Base-by-base conservation (phyloP, 2,797 vertebrate genomes). In the Bryconaethiops microstoma region DNA sequence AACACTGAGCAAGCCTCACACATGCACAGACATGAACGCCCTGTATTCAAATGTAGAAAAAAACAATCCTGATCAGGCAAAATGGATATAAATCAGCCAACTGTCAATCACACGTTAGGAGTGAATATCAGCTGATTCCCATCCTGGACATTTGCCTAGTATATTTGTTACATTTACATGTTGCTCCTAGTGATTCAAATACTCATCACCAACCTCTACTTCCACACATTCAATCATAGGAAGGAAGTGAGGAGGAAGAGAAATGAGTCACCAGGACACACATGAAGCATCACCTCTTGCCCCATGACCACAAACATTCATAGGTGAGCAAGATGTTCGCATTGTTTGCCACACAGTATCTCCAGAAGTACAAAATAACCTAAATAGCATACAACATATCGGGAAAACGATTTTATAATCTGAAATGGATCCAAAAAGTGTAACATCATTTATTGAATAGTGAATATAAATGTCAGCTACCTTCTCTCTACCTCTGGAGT, bases 401-500 rank as follows among this genome's bases (percentile, higher is more conserved):
- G 10, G 23, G 14, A 23, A 42, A 12, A 21, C 21, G 4, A 45
- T 10, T 12, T 50, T 10, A 4, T 13, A 2, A 13, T 50, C 48
- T 10, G 14, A 65, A 65, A 40, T n/a, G 17, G 9, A 65, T 65
- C 25, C 23, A 13, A 45, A 69, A 74, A 50, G 21, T 54, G 48
- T 54, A 79, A 54, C 29, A 74, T 29, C 48, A 40, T 23, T 78
- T 7, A 52, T 4, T 35, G n/a, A 59, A 65, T 29, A 19, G 29
- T n/a, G 10, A n/a, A 50, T 70, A 40, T 12, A n/a, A n/a, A 77
- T 3, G 16, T 23, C 19, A 40, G 93, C 93, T 95, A 99, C 98
- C 96, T 96, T 91, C 96, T 95, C 84, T 98, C 96, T 0, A 92
- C 92, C 89, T 99, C 97, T 2, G 97, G 97, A 35, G 96, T 98